Conservation (phyloP, 2,113 vertebrate genomes). For the Natator depressus region DNA sequence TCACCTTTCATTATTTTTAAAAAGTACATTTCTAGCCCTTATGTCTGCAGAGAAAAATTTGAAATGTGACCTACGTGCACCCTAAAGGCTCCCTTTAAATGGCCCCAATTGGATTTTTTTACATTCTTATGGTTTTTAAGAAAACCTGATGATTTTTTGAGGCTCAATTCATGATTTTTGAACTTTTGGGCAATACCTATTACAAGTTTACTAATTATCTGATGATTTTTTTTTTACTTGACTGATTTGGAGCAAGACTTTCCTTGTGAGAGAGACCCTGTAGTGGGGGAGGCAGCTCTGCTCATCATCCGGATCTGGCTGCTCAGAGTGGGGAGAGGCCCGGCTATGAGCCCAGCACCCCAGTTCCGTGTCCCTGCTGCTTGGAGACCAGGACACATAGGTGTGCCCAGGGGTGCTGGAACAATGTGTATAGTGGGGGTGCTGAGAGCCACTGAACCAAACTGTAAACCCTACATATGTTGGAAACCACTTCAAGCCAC, state of each 20-base stretch:
- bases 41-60: neutral
- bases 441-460: too few relatives aligned
- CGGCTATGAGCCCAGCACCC: too few relatives aligned
- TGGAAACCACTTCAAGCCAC: too few relatives aligned
- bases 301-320: too few relatives aligned
- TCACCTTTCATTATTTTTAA: neutral
- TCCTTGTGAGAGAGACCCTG: neutral
- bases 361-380: too few relatives aligned
- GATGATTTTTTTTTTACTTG: neutral
- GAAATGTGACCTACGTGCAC: neutral
- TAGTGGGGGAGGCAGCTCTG: accelerated
- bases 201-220: neutral
- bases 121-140: accelerated
- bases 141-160: neutral
- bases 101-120: neutral
- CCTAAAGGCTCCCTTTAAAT: neutral
- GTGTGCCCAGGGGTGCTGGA: too few relatives aligned
- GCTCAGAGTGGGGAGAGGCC: too few relatives aligned
- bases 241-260: neutral
- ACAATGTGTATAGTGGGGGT: too few relatives aligned
- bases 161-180: neutral
- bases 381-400: too few relatives aligned
- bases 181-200: neutral
- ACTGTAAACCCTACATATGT: too few relatives aligned
- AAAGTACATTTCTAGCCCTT: neutral